Evolutionary conservation across 53 echinoderm and acorn worm genomes (phyloP), one percentile per base, ranked within the genome.

Genomic region (Stichopus horrens): DNA sequence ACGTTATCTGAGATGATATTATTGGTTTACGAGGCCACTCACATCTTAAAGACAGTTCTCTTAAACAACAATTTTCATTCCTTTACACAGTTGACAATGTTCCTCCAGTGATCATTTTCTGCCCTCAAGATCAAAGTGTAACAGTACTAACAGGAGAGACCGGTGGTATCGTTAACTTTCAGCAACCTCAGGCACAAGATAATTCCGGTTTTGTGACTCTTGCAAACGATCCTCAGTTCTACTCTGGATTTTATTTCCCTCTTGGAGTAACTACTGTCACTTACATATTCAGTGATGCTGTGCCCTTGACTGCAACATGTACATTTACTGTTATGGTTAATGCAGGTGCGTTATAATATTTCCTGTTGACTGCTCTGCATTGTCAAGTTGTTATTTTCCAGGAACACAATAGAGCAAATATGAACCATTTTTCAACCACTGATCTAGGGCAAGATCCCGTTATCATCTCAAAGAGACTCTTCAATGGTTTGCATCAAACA

Each of bases 121-220:
- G 85, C 66, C 85, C 85, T 4, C 5, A 63, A 16, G 68, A 68
- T 84, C 59, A 60, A 52, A n/a, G 22, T 37, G 16, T 60, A 10
- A 84, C 84, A n/a, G 84, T 84, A 21, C 65, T 84, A 9, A 14
- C 37, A 23, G 84, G 84, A 37, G 84, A 84, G 63, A 18, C 59
- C 8, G 84, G 84, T 23, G 65, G 84, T 52, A 63, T 84, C 65
- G 84, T 84, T 4, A 23, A 63, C 21, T 84, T 63, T 23, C 63
- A 7, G 6, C 21, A 20, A 4, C 84, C 84, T 14, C 4, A 22
- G 9, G 84, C 84, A 14, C 6, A 57, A 23, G 84, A 84, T 66
- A 84, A 60, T 66, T 84, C 84, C 8, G 84, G 84, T n/a, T 19
- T 23, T 23, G 84, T 84, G 10, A 52, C 18, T 51, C 6, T 84